A percentile compares a stretch with the other conserved stretches of the same genome.
Evolutionary conservation across 2,113 vertebrate genomes (phyloP).

Genomic region (Aramus guarauna): DNA sequence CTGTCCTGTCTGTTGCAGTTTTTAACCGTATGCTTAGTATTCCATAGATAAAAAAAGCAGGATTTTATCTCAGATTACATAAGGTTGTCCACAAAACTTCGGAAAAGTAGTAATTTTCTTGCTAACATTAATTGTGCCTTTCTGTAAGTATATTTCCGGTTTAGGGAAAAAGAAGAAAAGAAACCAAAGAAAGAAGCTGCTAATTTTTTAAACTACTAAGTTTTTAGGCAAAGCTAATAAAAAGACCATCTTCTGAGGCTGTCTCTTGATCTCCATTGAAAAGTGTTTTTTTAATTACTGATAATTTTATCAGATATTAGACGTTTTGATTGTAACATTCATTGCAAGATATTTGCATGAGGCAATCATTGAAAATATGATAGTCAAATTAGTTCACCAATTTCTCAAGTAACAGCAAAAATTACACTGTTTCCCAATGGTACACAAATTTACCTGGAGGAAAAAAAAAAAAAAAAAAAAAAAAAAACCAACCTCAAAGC

Average conservation of each 20-base stretch:
- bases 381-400: background rate
- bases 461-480: background rate
- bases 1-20: background rate
- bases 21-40: background rate
- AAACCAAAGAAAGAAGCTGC: background rate
- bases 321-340: background rate
- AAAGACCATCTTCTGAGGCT: background rate
- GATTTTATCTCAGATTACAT: background rate
- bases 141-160: background rate
- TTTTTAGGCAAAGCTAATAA: background rate
- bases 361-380: background rate
- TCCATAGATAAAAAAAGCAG: fast-evolving
- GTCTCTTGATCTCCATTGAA: background rate
- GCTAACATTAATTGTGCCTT: background rate
- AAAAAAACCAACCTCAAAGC: background rate
- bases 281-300: background rate
- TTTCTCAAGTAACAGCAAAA: background rate
- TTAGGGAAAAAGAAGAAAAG: background rate
- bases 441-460: background rate
- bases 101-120: background rate
- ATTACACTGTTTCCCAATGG: background rate
- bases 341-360: background rate
- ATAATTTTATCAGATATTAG: background rate
- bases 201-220: background rate
- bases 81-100: background rate